Percentiles rank a stretch among this genome's conserved stretches.
Evolutionary conservation across 2,797 vertebrate species (phyloP).

Genomic region (Acestrorhynchus altus): DNA sequence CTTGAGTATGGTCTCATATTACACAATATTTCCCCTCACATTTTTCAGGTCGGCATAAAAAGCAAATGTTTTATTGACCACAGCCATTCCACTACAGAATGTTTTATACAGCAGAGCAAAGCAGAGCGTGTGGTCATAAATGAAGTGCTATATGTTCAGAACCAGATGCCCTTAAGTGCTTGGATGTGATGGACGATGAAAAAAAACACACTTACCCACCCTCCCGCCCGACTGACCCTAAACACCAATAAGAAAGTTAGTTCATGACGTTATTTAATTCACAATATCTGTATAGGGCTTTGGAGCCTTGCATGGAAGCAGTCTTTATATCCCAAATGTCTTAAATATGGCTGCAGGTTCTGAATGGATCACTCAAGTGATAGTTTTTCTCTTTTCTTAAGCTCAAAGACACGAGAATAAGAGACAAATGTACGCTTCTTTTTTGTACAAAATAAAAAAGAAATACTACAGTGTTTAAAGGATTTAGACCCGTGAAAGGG

Average conservation of each 20-base stretch:
- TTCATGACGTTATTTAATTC: conserved; percentile 46
- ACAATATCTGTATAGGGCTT: conserved; percentile 46
- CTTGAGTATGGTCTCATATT: neutral
- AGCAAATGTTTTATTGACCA: conserved; percentile 43
- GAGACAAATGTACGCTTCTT: conserved; percentile 51
- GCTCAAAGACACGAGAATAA: conserved; percentile 31
- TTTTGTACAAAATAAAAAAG: conserved; percentile 54
- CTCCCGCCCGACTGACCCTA: conserved; percentile 23
- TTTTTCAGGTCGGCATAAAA: conserved; percentile 25
- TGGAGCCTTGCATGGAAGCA: conserved; percentile 42
- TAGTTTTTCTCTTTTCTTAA: conserved; percentile 54
- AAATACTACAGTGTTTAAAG: conserved; percentile 49
- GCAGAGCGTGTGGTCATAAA: conserved; percentile 58
- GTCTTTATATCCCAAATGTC: conserved; percentile 49
- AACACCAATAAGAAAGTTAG: conserved; percentile 52
- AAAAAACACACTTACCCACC: conserved; percentile 28
- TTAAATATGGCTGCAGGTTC: conserved; percentile 58
- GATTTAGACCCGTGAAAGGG: conserved; percentile 38
- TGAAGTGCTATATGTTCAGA: conserved; percentile 79
- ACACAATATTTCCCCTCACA: neutral
- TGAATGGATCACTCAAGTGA: conserved; percentile 52
- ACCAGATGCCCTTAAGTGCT: conserved; percentile 79
- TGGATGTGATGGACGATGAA: conserved; percentile 58
- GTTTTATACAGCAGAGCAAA: conserved; percentile 45
- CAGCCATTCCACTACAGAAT: conserved; percentile 26